phyloP scores from a whole-genome alignment of 2,888 invertebrate species.

The Lasioglossum calceatum region DNA sequence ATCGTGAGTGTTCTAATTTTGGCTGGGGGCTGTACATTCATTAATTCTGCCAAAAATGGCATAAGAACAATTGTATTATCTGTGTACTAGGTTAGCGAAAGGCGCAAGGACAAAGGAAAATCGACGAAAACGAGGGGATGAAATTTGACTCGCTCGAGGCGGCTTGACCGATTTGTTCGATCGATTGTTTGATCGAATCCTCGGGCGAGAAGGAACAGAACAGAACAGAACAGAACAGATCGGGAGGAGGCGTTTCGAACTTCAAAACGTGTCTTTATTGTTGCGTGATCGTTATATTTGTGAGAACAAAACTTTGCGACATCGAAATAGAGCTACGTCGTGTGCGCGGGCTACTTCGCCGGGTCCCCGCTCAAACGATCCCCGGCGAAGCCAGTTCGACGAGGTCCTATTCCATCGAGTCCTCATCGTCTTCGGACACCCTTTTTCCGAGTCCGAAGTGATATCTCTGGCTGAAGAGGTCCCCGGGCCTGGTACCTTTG shows the following conservation, averaged over 20 bases:
- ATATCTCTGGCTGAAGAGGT: slow-evolving; percentile 66
- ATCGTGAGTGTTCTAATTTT: background rate
- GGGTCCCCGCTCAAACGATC: background rate
- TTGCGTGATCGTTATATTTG: slow-evolving; percentile 60
- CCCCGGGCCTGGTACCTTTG: slow-evolving; percentile 66
- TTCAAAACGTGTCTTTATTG: slow-evolving; percentile 50
- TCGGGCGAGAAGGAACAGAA: background rate
- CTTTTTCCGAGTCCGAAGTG: slow-evolving; percentile 77
- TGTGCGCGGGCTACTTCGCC: slow-evolving; percentile 13
- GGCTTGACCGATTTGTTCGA: background rate
- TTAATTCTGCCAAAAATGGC: background rate
- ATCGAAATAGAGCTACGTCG: slow-evolving; percentile 55
- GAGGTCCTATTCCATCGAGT: slow-evolving; percentile 60
- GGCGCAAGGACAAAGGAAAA: background rate
- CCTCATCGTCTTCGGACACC: slow-evolving; percentile 66
- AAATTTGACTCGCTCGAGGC: background rate
- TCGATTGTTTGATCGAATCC: background rate
- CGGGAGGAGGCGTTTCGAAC: slow-evolving; percentile 36
- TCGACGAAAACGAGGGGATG: background rate
- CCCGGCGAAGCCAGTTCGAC: slow-evolving; percentile 15
- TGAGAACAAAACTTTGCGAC: slow-evolving; percentile 78
- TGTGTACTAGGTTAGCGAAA: background rate
- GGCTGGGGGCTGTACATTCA: background rate
- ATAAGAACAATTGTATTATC: background rate
- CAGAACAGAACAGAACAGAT: slow-evolving; percentile 17